Conservation (phyloP, 2,113 vertebrate species). For the Zosterops japonicus region DNA sequence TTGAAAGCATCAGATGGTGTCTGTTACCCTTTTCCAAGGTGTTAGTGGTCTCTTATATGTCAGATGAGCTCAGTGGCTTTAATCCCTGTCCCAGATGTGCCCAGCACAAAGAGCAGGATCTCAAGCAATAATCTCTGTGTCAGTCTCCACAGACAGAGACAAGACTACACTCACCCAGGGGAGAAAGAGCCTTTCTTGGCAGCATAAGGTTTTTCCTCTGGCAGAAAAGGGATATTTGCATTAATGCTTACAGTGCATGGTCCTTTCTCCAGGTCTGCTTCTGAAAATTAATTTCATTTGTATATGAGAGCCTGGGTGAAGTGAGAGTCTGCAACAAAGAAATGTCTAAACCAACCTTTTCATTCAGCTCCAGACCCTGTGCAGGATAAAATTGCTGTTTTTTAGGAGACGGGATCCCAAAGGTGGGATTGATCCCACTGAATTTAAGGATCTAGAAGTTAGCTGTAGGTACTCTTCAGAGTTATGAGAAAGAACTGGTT, state of each 20-base stretch:
- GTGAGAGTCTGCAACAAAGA: background rate
- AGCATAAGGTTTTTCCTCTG: constrained; percentile 8
- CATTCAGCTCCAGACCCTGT: background rate
- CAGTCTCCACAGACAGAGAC: constrained; percentile 32
- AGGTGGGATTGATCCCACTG: background rate
- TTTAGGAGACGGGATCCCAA: background rate
- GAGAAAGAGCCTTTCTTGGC: background rate
- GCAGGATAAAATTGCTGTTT: background rate
- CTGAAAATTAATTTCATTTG: background rate
- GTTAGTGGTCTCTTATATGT: background rate
- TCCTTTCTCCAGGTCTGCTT: background rate
- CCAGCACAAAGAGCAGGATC: constrained; percentile 41
- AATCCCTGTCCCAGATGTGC: constrained; percentile 49
- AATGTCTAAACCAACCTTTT: background rate
- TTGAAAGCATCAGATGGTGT: constrained; percentile 16
- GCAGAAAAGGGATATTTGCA: background rate
- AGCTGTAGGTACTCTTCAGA: background rate
- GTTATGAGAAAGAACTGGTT: background rate
- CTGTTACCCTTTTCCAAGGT: constrained; percentile 41
- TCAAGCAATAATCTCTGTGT: constrained; percentile 42
- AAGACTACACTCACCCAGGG: background rate
- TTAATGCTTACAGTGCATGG: background rate
- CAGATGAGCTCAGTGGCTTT: constrained; percentile 32
- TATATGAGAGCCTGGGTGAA: background rate
- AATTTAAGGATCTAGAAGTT: background rate